Evolutionary conservation across 2,113 vertebrate genomes (phyloP), one percentile per base, ranked within the genome.

Genomic region (Percopsis transmontana): DNA sequence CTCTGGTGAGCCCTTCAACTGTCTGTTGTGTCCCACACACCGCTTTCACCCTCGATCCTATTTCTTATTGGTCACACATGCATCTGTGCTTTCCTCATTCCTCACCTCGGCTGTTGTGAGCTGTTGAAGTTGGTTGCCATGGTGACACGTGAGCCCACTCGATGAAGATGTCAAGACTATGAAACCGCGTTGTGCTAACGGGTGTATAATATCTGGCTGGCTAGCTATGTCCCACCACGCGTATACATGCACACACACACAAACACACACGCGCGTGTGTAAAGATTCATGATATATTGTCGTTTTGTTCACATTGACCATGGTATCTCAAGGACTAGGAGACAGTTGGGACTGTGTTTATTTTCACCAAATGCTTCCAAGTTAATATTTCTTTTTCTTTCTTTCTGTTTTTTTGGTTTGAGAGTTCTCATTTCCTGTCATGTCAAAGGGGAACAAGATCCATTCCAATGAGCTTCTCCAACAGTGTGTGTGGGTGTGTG

Each of bases 381-480:
- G 60, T 81, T 82, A 79, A 83, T 85, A 77, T 62, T 68, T 81
- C 63, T 62, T 74, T 77, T 62, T 74, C 70, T 58, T 41, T 38
- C 12, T 74, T 68, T 79, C 63, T 69, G 71, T 82, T 79, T 83
- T 79, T 82, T 47, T 61, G 57, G 85, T 82, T 74, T 76, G 42
- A 73, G 75, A 81, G 74, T 80, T 90, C 84, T 90, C 74, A 87
- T 92, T 90, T 92, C 88, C 90, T 89, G 78, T 81, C 68, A 80
- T 76, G 76, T 71, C 74, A 62, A 67, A 84, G 54, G 56, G 61
- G 75, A 88, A 81, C 77, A 80, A 70, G 77, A 85, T 86, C 76
- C 82, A 61, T 81, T 85, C 86, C 74, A 83, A 13, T 66, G 50
- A 67, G n/a, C 72, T 84, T 72, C 76, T 70, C 67, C 54, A 78